Percentiles rank a stretch among this genome's conserved stretches.
Conservation (phyloP, 2,797 vertebrate genomes). For the Babyrousa celebensis region DNA sequence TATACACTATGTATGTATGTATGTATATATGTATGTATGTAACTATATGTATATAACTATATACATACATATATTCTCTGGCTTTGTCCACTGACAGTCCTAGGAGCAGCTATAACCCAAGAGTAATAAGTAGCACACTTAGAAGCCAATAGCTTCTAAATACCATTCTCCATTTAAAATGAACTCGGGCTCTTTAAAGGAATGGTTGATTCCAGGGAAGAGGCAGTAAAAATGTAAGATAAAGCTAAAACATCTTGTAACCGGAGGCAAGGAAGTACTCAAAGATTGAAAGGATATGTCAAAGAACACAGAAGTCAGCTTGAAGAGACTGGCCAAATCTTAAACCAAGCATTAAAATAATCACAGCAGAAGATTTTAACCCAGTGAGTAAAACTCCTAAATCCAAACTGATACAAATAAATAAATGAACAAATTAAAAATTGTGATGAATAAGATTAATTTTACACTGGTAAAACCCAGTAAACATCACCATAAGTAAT, state of each 20-base stretch:
- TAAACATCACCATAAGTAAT: not conserved
- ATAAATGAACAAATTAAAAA: not conserved
- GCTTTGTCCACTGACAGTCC: constrained; percentile 1
- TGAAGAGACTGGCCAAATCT: constrained; percentile 14
- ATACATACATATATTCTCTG: not conserved
- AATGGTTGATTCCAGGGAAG: constrained; percentile 34
- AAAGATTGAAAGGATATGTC: not conserved
- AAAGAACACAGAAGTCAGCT: not conserved
- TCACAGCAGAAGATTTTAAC: constrained; percentile 31
- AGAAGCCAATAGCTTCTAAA: constrained; percentile 35
- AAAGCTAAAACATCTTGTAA: constrained; percentile 12
- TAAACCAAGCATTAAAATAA: constrained; percentile 47
- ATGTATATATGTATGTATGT: too few relatives aligned
- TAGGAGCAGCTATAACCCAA: not conserved
- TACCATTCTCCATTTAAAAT: constrained; percentile 36
- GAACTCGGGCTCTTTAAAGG: constrained; percentile 17
- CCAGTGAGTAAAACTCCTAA: not conserved
- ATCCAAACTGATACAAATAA: not conserved
- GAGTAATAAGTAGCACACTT: not conserved
- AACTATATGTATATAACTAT: not conserved
- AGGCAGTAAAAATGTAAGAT: constrained; percentile 17
- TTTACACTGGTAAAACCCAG: not conserved
- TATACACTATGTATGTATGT: too few relatives aligned
- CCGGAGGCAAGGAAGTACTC: constrained; percentile 14
- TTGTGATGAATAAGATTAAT: not conserved